Evolutionary conservation across 30 jellyfish, hydroid and myxozoan genomes (phyloP), one percentile per base, ranked within the genome.

Genomic region (Chrysaora quinquecirrha): DNA sequence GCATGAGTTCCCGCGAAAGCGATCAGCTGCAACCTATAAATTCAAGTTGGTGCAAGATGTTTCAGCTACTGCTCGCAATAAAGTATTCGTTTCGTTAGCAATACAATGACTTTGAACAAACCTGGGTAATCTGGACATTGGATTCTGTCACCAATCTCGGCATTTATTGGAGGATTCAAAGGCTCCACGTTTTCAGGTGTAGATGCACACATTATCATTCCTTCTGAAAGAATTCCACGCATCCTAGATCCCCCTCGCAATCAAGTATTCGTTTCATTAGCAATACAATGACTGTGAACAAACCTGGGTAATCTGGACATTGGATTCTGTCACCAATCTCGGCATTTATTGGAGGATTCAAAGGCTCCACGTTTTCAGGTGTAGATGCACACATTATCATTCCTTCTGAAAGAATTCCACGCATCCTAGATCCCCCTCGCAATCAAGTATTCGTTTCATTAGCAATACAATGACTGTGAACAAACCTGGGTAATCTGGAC

Each of bases 131-230:
- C 97, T 38, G 71, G 77, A 48, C 87, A 77, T 24, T 64, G 75
- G 21, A 95, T 96, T 35, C 72, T 48, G 43, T 88, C 97, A 0
- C 99, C 99, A 58, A 85, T 80, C 12, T 28, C 82, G 7, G 97
- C 87, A 28, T 76, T 73, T 0, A 66, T 69, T 14, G 99, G 99
- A 1, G 80, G 92, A 48, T 34, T 58, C 7, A 95, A 28, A 31
- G 94, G 90, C 86, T 89, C 93, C 22, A 89, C 97, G 30, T 84
- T 84, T 29, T 89, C 97, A 12, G 97, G 97, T 49, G 94, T 69
- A 22, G 97, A 75, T 25, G 99, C 99, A 64, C 97, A 88, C 97
- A 95, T 84, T 67, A 95, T 95, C 99, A 95, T 95, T 63, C 99
- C 99, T 71, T 95, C 90, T 2, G 99, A 16, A 52, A 20, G 29